Percentiles rank a stretch among this genome's conserved stretches.
Conservation (phyloP, 2,797 vertebrate species). For the Calcarius lapponicus region DNA sequence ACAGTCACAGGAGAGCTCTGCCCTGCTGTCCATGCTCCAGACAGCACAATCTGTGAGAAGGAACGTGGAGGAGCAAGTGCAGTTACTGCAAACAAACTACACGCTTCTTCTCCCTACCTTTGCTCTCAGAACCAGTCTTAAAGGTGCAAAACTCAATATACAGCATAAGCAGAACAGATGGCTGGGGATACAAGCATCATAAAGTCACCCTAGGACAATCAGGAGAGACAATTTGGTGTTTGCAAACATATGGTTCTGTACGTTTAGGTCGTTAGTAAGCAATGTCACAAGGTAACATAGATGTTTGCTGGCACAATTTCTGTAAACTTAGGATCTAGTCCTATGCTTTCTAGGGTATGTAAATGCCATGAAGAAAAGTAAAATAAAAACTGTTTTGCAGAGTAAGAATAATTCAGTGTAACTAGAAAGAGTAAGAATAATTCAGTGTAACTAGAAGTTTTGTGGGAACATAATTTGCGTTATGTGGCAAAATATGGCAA, state of each 20-base stretch:
- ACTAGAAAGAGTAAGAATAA: neutral
- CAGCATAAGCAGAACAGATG: neutral
- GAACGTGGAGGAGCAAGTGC: neutral
- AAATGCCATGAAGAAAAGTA: neutral
- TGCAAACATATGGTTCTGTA: neutral
- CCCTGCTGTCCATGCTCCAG: neutral
- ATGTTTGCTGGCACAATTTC: neutral
- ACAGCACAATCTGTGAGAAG: too few relatives aligned
- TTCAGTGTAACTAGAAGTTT: neutral
- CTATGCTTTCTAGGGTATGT: neutral
- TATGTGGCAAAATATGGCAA: neutral
- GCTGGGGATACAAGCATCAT: neutral
- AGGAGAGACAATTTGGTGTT: neutral
- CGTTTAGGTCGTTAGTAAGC: neutral
- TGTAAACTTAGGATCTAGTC: neutral
- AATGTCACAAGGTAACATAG: neutral
- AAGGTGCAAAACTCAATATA: neutral
- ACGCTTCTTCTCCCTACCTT: accelerated
- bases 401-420: neutral
- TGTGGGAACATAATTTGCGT: neutral
- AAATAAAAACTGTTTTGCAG: neutral
- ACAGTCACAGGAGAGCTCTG: neutral
- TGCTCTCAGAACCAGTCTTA: neutral
- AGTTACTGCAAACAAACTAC: neutral
- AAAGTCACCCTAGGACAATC: neutral